phyloP scores from a whole-genome alignment of 2,888 invertebrate genomes.

The Saturnia pavonia region DNA sequence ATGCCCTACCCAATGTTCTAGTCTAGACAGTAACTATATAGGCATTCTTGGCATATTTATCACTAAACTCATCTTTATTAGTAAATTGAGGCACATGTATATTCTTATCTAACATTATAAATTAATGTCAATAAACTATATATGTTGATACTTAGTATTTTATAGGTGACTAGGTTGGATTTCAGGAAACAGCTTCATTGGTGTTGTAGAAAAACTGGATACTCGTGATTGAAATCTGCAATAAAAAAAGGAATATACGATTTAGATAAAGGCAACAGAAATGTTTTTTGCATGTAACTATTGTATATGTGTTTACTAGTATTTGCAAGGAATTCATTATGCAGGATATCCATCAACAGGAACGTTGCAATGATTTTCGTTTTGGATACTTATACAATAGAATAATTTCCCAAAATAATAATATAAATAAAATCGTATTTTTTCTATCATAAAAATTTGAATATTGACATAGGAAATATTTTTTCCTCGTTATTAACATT shows the following conservation, averaged over 20 bases:
- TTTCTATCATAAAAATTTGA: neutral
- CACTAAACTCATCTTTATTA: too few species aligned
- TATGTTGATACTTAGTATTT: too few species aligned
- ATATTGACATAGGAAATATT: neutral
- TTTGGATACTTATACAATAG: neutral
- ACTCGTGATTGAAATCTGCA: neutral
- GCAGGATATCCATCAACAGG: too few species aligned
- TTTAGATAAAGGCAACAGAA: neutral
- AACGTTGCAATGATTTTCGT: too few species aligned
- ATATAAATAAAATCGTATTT: neutral
- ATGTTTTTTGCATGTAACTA: neutral
- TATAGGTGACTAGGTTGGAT: neutral
- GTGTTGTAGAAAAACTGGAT: conserved; percentile 3
- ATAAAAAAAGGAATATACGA: neutral
- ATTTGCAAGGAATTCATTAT: neutral
- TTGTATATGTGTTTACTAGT: neutral
- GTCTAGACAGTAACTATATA: too few species aligned
- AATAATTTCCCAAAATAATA: neutral
- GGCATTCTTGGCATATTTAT: too few species aligned
- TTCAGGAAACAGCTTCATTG: conserved; percentile 14
- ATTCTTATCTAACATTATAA: too few species aligned
- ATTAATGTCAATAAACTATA: too few species aligned
- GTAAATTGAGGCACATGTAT: too few species aligned
- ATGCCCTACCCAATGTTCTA: too few species aligned
- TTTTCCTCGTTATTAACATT: neutral